Conservation (phyloP, 2,113 vertebrate genomes). For the Pelodiscus sinensis region DNA sequence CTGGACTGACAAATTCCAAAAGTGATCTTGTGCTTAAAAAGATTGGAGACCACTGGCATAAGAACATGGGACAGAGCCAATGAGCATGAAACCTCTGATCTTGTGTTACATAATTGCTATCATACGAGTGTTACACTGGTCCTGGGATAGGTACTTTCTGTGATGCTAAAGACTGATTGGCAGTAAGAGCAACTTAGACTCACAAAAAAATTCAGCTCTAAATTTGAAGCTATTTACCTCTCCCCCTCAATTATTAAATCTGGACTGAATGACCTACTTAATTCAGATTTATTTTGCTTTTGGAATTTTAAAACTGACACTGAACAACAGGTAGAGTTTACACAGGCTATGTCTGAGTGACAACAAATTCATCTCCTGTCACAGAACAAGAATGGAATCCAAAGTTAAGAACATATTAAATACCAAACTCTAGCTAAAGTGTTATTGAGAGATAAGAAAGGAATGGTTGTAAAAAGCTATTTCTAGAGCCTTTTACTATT, state of each 20-base stretch:
- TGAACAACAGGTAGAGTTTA: neutral
- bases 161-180: neutral
- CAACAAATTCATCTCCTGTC: neutral
- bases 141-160: neutral
- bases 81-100: neutral
- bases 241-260: neutral
- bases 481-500: neutral
- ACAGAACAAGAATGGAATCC: accelerated
- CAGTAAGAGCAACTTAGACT: too few species aligned
- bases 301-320: neutral
- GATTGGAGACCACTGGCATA: too few species aligned
- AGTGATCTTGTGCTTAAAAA: too few species aligned
- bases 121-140: neutral
- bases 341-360: neutral
- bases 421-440: neutral
- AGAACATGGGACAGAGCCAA: conserved; percentile 15
- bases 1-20: too few species aligned
- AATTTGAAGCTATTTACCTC: neutral
- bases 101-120: too few species aligned
- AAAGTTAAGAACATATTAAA: neutral
- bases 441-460: neutral
- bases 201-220: neutral
- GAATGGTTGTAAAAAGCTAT: neutral
- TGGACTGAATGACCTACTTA: neutral
- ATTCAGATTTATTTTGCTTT: neutral